These are phyloP conservation scores for Saccopteryx leptura DNA, from an alignment of 2,113 vertebrate species.

Conservation along the genomic window DNA sequence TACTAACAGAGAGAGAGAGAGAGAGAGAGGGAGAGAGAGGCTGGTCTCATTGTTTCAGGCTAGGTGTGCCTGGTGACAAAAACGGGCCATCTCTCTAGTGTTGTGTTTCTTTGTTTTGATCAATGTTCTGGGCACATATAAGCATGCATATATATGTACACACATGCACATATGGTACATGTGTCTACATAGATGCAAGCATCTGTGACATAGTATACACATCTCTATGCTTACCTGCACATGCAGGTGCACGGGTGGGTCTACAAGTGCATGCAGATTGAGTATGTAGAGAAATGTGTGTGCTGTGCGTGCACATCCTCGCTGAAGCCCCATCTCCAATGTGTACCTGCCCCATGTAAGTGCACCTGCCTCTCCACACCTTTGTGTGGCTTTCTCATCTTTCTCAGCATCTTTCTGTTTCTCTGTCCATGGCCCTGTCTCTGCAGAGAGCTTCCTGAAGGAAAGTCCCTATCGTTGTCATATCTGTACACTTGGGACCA, in stretches of 20 bases:
- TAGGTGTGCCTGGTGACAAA: neutral
- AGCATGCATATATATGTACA: fast-evolving
- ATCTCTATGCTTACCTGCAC: neutral
- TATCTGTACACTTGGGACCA: neutral
- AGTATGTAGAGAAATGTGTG: fast-evolving
- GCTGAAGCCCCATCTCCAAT: neutral
- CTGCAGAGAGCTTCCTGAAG: neutral
- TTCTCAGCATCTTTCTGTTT: neutral
- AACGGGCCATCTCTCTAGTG: fast-evolving
- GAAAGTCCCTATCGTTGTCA: neutral
- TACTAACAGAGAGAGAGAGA: neutral
- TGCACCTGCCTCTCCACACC: fast-evolving
- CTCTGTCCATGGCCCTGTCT: neutral
- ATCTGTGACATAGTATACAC: fast-evolving
- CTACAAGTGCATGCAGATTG: fast-evolving
- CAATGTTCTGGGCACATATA: neutral
- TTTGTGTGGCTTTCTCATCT: neutral
- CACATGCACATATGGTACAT: fast-evolving
- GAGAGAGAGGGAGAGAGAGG: neutral
- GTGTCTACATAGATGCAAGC: fast-evolving
- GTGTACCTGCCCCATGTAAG: fast-evolving
- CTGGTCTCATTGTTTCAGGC: neutral
- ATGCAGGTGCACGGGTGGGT: fast-evolving
- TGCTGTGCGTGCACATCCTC: fast-evolving
- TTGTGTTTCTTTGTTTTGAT: neutral